phyloP scores from a whole-genome alignment of 2,797 vertebrate genomes.

The Tenualosa thibaudeaui region DNA sequence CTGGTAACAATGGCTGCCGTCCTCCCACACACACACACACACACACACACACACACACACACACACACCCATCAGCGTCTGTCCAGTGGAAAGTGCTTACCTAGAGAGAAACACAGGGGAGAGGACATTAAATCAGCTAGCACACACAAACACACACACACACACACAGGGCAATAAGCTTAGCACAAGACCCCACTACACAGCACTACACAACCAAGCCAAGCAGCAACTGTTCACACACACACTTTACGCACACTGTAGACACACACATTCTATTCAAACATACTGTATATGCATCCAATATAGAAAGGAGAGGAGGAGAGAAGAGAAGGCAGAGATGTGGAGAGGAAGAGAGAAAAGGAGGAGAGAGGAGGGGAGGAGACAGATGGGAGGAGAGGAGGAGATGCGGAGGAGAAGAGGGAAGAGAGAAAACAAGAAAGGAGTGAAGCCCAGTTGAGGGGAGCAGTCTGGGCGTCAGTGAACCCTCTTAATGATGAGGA shows the following conservation, averaged over 20 bases:
- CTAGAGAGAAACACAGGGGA: constrained; percentile 75
- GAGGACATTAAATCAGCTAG: constrained; percentile 74
- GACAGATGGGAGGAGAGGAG: no score
- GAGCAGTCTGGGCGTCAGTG: no score
- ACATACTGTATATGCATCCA: no score
- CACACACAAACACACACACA: constrained; percentile 5
- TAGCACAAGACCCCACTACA: no score
- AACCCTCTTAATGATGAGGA: background rate
- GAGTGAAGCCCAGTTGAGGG: no score
- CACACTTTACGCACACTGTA: no score
- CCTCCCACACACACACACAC: constrained; percentile 35
- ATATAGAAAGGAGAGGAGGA: background rate
- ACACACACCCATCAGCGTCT: constrained; percentile 42
- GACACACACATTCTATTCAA: no score
- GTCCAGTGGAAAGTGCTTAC: constrained; percentile 77
- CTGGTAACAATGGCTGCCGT: constrained; percentile 55
- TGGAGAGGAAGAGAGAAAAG: background rate
- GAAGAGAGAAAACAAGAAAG: background rate
- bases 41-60: constrained; percentile 3
- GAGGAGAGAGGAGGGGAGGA: background rate
- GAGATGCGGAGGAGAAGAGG: background rate
- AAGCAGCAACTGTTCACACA: background rate
- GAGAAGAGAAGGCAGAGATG: background rate
- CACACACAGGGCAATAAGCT: background rate
- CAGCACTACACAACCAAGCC: no score